phyloP scores from a whole-genome alignment of 1,140 invertebrate genomes.

The Zelostemma sp. region DNA sequence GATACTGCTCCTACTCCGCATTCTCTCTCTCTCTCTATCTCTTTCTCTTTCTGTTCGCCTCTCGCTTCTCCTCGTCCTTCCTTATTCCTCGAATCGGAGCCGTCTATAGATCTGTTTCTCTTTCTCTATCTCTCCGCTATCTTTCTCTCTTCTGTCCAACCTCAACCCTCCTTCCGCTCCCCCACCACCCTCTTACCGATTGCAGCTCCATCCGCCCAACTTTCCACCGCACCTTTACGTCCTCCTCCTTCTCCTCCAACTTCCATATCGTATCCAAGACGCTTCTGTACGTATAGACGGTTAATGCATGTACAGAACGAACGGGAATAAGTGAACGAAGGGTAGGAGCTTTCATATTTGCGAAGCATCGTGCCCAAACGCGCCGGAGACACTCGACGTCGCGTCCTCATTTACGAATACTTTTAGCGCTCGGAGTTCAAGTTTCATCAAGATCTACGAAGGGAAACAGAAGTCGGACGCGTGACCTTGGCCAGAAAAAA shows the following conservation, averaged over 20 bases:
- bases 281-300: slow-evolving; percentile 54
- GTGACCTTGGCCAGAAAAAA: too few relatives aligned
- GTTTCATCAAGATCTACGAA: slow-evolving; percentile 12
- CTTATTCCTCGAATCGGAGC: slow-evolving; percentile 43
- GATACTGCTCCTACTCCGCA: slow-evolving; percentile 67
- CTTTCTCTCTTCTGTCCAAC: slow-evolving; percentile 52
- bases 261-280: slow-evolving; percentile 63
- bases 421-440: slow-evolving; percentile 4
- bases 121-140: slow-evolving; percentile 42
- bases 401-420: slow-evolving; percentile 30
- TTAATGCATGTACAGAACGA: slow-evolving; percentile 51
- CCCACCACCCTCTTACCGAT: slow-evolving; percentile 49
- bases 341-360: slow-evolving; percentile 45
- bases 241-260: slow-evolving; percentile 52
- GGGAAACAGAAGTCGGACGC: background rate
- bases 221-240: slow-evolving; percentile 48
- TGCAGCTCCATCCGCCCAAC: slow-evolving; percentile 49
- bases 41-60: slow-evolving; percentile 46
- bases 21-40: slow-evolving; percentile 45
- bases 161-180: slow-evolving; percentile 49
- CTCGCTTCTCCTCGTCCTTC: slow-evolving; percentile 44
- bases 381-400: slow-evolving; percentile 1
- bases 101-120: slow-evolving; percentile 25
- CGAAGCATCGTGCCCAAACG: slow-evolving; percentile 10
- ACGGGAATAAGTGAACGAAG: slow-evolving; percentile 48